These are phyloP conservation scores for Actinernus sp. DNA, from an alignment of 92 coral and sea anemone species.

Conservation along the genomic window DNA sequence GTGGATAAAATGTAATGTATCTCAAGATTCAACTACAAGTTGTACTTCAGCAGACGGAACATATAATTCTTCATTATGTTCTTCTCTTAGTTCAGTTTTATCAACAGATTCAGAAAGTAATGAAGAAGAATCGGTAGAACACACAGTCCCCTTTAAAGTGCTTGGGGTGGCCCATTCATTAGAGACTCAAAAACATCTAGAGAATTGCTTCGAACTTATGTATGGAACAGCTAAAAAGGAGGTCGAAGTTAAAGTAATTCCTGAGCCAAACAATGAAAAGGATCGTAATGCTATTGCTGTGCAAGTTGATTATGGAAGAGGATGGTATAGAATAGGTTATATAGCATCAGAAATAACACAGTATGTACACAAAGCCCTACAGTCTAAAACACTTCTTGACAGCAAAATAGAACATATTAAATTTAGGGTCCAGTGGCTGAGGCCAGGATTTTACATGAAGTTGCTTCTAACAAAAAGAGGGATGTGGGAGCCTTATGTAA, in stretches of 20 bases:
- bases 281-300: constrained; percentile 46
- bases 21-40: too few relatives aligned
- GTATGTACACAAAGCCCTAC: constrained; percentile 27
- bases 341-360: constrained; percentile 46
- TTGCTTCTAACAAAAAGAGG: constrained; percentile 19
- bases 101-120: too few relatives aligned
- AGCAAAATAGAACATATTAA: constrained; percentile 29
- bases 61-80: too few relatives aligned
- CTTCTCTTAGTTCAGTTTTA: too few relatives aligned
- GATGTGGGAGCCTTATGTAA: constrained; percentile 26
- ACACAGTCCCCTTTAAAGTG: constrained; percentile 58
- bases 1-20: too few relatives aligned
- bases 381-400: constrained; percentile 12
- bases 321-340: constrained; percentile 34
- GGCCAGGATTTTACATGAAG: constrained; percentile 39
- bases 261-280: constrained; percentile 51
- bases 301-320: constrained; percentile 30
- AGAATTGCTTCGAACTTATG: constrained; percentile 19
- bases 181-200: constrained; percentile 21
- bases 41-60: too few relatives aligned
- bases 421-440: constrained; percentile 18
- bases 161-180: constrained; percentile 37
- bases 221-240: not conserved
- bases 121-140: too few relatives aligned
- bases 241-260: constrained; percentile 5